These are phyloP conservation scores for Aphyosemion australe DNA, from an alignment of 2,113 vertebrate genomes.

Conservation along the genomic window DNA sequence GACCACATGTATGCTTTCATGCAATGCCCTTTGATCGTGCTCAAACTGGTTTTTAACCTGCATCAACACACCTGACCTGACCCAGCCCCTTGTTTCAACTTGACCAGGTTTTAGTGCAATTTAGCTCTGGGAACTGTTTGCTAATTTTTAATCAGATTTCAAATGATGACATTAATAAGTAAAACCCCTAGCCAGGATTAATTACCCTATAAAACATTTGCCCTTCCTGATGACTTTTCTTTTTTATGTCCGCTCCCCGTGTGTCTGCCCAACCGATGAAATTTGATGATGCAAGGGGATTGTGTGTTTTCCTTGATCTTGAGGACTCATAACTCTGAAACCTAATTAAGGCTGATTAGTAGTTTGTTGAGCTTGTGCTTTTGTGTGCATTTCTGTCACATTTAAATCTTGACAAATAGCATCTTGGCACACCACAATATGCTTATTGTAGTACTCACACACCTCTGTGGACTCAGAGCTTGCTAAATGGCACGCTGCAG, in stretches of 20 bases:
- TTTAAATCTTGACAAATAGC: slow-evolving; percentile 57
- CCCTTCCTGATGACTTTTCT: slow-evolving; percentile 6
- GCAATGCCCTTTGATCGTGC: too few species aligned
- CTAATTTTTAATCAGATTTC: not conserved
- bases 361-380: slow-evolving; percentile 55
- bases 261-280: slow-evolving; percentile 5
- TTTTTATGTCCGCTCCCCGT: slow-evolving; percentile 15
- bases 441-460: slow-evolving; percentile 22
- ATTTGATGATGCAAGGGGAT: slow-evolving; percentile 47
- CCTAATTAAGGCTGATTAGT: slow-evolving; percentile 58
- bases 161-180: not conserved
- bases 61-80: not conserved
- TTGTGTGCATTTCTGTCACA: slow-evolving; percentile 60
- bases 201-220: slow-evolving; percentile 8
- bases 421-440: slow-evolving; percentile 30
- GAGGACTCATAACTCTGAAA: slow-evolving; percentile 53
- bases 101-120: not conserved
- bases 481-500: too few species aligned
- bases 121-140: not conserved
- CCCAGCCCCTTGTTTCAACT: not conserved
- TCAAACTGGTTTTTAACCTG: not conserved
- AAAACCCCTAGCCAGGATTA: not conserved
- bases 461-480: slow-evolving; percentile 3
- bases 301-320: slow-evolving; percentile 49
- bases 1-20: not conserved